These are phyloP conservation scores for Leucoraja ocellata DNA, from an alignment of 2,797 vertebrate genomes.

Conservation along the genomic window DNA sequence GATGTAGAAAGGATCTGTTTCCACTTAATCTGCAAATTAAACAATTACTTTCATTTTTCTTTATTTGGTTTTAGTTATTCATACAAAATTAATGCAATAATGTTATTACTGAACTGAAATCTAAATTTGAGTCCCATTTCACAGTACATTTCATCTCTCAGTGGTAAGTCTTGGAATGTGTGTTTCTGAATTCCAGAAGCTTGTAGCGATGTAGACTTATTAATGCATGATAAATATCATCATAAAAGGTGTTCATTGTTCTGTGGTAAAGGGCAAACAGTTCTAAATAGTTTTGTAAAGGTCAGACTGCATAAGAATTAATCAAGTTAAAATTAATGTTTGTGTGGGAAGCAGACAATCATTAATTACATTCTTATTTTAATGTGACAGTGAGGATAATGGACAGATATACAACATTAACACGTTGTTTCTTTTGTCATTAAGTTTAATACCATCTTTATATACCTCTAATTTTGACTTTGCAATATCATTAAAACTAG, in stretches of 20 bases:
- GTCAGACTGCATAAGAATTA: slow-evolving; percentile 2
- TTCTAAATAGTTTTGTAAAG: slow-evolving; percentile 2
- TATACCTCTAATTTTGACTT: neutral
- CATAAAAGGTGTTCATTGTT: slow-evolving; percentile 14
- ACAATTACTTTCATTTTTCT: neutral
- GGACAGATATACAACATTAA: neutral
- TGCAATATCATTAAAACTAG: too few relatives aligned
- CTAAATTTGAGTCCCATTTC: neutral
- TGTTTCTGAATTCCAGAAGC: neutral
- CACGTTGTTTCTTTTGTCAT: neutral
- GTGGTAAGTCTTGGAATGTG: neutral
- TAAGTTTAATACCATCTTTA: neutral
- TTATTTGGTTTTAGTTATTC: neutral
- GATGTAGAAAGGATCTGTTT: neutral
- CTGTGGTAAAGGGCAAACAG: neutral
- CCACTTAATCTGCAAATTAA: neutral
- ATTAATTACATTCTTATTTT: neutral
- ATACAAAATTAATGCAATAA: neutral
- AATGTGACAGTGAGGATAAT: neutral
- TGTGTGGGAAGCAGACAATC: neutral
- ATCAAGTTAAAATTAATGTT: neutral
- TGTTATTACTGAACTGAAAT: neutral
- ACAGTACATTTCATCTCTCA: neutral
- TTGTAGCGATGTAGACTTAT: neutral
- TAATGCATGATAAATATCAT: slow-evolving; percentile 3